A percentile compares a stretch with the other conserved stretches of the same genome.
Evolutionary conservation across 2,797 vertebrate genomes (phyloP).

Genomic region (Fundulus diaphanus): DNA sequence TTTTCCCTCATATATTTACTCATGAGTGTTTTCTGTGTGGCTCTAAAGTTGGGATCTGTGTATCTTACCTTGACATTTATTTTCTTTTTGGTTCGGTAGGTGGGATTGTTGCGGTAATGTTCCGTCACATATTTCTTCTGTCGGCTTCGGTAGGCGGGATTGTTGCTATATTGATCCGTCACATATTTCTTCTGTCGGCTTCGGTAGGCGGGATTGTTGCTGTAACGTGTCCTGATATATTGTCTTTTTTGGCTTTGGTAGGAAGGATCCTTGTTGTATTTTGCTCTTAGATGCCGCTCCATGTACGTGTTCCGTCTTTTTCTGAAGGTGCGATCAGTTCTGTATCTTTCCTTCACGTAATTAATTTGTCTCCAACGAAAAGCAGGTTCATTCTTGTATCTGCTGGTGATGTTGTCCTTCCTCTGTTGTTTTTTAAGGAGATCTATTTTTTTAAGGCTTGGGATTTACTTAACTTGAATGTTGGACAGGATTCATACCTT

Average conservation of each 20-base stretch:
- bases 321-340: background rate
- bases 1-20: no score
- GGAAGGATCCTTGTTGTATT: background rate
- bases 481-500: background rate
- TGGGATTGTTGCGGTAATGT: no score
- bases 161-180: no score
- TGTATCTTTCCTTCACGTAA: background rate
- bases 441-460: background rate
- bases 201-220: background rate
- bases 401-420: no score
- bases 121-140: background rate
- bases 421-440: background rate
- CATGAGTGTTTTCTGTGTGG: no score
- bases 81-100: no score
- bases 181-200: no score
- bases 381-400: rapidly evolving
- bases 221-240: background rate
- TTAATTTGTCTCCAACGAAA: background rate
- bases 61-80: no score
- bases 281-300: background rate
- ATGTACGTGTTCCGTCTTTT: background rate
- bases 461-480: background rate
- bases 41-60: no score
- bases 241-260: background rate
- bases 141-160: background rate